phyloP scores from a whole-genome alignment of 2,888 invertebrate genomes.

The Resseliella maxima region DNA sequence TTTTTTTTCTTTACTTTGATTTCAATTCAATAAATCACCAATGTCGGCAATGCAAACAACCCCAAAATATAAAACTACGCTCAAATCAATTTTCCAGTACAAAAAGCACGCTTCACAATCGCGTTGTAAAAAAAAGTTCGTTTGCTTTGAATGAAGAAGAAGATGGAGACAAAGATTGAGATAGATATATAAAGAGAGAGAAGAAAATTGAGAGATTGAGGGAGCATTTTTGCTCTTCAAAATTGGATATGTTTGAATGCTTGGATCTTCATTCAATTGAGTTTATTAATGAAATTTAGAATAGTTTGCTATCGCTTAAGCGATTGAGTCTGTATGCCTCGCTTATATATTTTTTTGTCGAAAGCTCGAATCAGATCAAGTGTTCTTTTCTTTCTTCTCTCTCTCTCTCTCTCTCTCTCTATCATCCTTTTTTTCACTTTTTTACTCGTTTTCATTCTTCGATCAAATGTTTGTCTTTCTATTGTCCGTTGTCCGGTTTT shows the following conservation, averaged over 20 bases:
- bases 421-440: background rate
- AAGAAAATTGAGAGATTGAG: background rate
- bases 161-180: too few relatives aligned
- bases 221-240: background rate
- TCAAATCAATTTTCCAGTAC: slow-evolving; percentile 40
- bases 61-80: background rate
- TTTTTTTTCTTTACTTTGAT: background rate
- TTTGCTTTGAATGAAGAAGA: too few relatives aligned
- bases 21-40: slow-evolving; percentile 3
- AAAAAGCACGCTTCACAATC: background rate
- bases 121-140: too few relatives aligned
- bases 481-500: background rate
- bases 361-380: background rate
- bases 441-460: background rate
- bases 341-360: background rate
- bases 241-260: slow-evolving; percentile 13
- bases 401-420: too few relatives aligned
- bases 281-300: slow-evolving; percentile 38
- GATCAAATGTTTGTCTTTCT: background rate
- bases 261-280: slow-evolving; percentile 24
- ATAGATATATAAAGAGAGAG: too few relatives aligned
- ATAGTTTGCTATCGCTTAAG: background rate
- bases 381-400: too few relatives aligned
- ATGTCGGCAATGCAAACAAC: background rate
- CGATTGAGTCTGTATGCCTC: background rate